Conservation (phyloP, 2,113 vertebrate genomes). For the Gulo gulo region DNA sequence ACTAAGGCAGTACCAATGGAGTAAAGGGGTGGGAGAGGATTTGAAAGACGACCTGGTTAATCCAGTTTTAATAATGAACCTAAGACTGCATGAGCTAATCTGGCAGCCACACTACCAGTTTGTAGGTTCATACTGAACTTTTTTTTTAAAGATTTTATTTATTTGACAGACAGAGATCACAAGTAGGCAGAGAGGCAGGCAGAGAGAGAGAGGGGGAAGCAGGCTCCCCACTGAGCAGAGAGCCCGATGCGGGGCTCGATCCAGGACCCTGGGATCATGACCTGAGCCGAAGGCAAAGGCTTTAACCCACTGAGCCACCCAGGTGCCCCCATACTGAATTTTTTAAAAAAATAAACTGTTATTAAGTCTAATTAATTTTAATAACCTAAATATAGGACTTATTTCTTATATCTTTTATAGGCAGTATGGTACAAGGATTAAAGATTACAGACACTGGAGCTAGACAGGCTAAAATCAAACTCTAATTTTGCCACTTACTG, state of each 20-base stretch:
- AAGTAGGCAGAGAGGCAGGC: too few relatives aligned
- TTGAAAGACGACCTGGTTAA: not conserved
- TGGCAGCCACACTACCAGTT: not conserved
- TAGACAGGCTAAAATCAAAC: not conserved
- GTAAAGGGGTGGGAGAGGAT: not conserved
- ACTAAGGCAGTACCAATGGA: not conserved
- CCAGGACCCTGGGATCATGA: too few relatives aligned
- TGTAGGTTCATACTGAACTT: not conserved
- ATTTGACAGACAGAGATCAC: too few relatives aligned
- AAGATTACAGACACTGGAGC: not conserved
- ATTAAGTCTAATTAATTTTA: slow-evolving; percentile 12
- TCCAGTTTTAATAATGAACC: not conserved
- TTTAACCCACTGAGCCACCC: too few relatives aligned
- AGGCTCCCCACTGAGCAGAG: too few relatives aligned
- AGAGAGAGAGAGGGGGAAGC: too few relatives aligned
- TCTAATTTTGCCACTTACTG: not conserved
- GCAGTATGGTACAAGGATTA: not conserved
- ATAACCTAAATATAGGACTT: not conserved
- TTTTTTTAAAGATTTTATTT: not conserved
- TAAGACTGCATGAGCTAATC: not conserved
- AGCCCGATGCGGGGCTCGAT: too few relatives aligned
- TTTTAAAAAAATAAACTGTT: not conserved
- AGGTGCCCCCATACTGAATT: too few relatives aligned
- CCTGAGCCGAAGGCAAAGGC: too few relatives aligned
- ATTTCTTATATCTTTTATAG: slow-evolving; percentile 1